These are phyloP conservation scores for Ephydatia muelleri DNA, from an alignment of 37 sponge, comb jelly and placozoan species.

Conservation along the genomic window DNA sequence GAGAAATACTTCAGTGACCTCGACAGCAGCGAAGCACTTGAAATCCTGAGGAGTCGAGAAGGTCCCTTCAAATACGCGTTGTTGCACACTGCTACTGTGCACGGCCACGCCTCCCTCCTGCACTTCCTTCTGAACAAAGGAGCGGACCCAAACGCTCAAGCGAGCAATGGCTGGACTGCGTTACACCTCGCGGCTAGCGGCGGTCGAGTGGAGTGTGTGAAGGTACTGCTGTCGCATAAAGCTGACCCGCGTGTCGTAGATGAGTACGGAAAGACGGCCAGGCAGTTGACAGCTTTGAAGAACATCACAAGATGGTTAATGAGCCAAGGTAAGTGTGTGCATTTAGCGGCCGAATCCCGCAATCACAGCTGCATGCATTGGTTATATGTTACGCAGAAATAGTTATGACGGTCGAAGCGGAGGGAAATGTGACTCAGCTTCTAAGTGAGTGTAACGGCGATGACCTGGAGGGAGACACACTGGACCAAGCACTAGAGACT, in stretches of 20 bases:
- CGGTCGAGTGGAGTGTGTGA: slow-evolving; percentile 72
- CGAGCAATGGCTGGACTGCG: slow-evolving; percentile 84
- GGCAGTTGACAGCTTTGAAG: slow-evolving; percentile 65
- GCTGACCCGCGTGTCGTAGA: slow-evolving; percentile 62
- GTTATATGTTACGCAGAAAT: slow-evolving; percentile 33
- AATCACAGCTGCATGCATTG: neutral
- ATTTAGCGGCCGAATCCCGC: neutral
- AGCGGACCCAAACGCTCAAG: slow-evolving; percentile 61
- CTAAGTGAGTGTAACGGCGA: slow-evolving; percentile 10
- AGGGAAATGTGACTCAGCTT: slow-evolving; percentile 60
- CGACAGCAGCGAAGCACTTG: slow-evolving; percentile 6
- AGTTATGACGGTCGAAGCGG: slow-evolving; percentile 58
- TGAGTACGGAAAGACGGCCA: slow-evolving; percentile 76
- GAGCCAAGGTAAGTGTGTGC: slow-evolving; percentile 49
- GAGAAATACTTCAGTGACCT: slow-evolving; percentile 30
- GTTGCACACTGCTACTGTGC: slow-evolving; percentile 69
- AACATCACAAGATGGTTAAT: slow-evolving; percentile 36
- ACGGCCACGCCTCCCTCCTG: slow-evolving; percentile 58
- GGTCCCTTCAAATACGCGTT: slow-evolving; percentile 89
- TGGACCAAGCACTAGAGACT: slow-evolving; percentile 56
- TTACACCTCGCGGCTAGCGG: slow-evolving; percentile 78
- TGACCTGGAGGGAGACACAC: slow-evolving; percentile 46
- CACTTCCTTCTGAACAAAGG: slow-evolving; percentile 43
- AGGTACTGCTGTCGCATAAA: slow-evolving; percentile 38
- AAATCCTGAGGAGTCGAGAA: slow-evolving; percentile 37